These are phyloP conservation scores for Rhizoglyphus robini DNA, from an alignment of 1,140 invertebrate species.

Conservation along the genomic window DNA sequence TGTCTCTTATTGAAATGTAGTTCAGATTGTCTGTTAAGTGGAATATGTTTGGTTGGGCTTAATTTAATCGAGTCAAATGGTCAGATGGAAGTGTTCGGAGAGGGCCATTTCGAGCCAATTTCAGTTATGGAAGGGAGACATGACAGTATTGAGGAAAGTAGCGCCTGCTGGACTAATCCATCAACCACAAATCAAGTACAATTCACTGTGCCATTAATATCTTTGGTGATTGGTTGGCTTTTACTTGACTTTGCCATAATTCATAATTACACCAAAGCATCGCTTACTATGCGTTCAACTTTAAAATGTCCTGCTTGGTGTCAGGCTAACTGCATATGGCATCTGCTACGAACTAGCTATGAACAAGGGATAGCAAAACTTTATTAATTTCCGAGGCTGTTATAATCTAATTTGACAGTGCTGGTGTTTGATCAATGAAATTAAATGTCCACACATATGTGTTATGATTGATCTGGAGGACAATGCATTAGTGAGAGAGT, in stretches of 20 bases:
- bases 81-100: too few relatives aligned
- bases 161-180: too few relatives aligned
- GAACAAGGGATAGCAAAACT: not conserved
- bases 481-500: not conserved
- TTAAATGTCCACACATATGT: not conserved
- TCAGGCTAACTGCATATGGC: not conserved
- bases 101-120: too few relatives aligned
- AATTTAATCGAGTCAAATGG: too few relatives aligned
- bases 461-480: conserved; percentile 1
- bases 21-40: too few relatives aligned
- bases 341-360: not conserved
- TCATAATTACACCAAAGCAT: not conserved
- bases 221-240: not conserved
- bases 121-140: too few relatives aligned
- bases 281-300: not conserved
- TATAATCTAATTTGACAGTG: conserved; percentile 9
- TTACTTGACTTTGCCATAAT: not conserved
- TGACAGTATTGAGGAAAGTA: too few relatives aligned
- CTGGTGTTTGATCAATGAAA: not conserved
- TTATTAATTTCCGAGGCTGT: not conserved
- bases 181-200: not conserved
- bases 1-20: too few relatives aligned
- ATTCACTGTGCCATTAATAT: not conserved
- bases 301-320: not conserved
- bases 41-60: too few relatives aligned